Evolutionary conservation across 2,113 vertebrate species (phyloP), one percentile per base, ranked within the genome.

Genomic region (Semnopithecus entellus): DNA sequence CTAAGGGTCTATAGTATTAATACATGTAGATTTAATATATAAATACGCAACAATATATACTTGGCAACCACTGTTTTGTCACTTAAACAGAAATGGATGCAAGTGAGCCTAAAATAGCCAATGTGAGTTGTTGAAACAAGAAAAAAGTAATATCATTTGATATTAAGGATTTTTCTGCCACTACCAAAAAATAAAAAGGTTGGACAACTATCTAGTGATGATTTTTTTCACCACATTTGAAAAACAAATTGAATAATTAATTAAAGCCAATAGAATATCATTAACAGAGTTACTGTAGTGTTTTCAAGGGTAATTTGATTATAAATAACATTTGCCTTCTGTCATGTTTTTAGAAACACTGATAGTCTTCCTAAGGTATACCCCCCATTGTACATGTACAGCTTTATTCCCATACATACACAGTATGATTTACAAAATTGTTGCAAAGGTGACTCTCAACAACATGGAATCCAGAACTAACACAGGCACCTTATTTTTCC

Each of bases 201-300:
- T 73, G 35, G 12, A 50, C 55, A 76, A 68, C 32, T 84, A 76
- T 55, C 48, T 84, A 55, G 50, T 50, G 18, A 84, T 80, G 45
- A 35, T 73, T 91, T 81, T 72, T 72, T 38, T 64, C 82, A 90
- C 23, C 80, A 20, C 84, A 50, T 81, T 59, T 91, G 59, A 27
- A 75, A 52, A 95, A 88, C 45, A 92, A 73, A 57, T 14, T n/a
- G 43, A 85, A 81, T 20, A 80, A 90, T 22, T 82, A 81, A 75
- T 59, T 48, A 55, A 88, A 75, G 30, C 23, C 32, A 91, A n/a
- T 20, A 32, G 18, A 90, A 48, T 78, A 91, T 86, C 16, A 10
- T 0, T 81, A 43, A 90, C 35, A 68, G 70, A 73, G 50, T 61
- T 72, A 40, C 38, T 25, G 3, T 52, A 52, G 55, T 16, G 13